Percentiles rank a stretch among this genome's conserved stretches.
These are phyloP conservation scores for Apocrypta bakeri DNA, from an alignment of 1,140 invertebrate species.

Conservation along the genomic window DNA sequence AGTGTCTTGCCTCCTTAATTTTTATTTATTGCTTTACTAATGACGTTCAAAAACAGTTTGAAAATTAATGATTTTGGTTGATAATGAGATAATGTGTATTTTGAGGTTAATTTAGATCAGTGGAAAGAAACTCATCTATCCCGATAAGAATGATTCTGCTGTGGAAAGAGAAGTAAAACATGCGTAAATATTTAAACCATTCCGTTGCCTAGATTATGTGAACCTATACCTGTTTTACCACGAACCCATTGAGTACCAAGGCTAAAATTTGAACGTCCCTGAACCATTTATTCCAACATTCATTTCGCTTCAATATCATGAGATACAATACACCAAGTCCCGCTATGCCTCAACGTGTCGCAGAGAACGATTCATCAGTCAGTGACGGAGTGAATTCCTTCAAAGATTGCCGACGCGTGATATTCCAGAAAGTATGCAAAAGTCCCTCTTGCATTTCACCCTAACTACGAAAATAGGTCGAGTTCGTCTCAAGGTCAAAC, in stretches of 20 bases:
- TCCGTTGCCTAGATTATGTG: no score
- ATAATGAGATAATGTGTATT: no score
- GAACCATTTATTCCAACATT: background rate
- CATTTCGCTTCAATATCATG: background rate
- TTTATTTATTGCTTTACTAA: no score
- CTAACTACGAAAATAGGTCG: conserved; percentile 36
- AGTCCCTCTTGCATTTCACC: conserved; percentile 11
- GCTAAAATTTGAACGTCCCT: conserved; percentile 20
- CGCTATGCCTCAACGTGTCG: background rate
- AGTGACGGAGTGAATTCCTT: background rate
- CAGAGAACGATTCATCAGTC: background rate
- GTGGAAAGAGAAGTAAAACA: no score
- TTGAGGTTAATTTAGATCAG: no score
- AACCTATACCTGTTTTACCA: background rate
- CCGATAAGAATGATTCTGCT: no score
- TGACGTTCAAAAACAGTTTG: no score
- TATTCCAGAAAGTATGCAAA: background rate
- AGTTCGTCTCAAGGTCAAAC: conserved; percentile 12
- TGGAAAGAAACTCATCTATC: no score
- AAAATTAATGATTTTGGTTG: no score
- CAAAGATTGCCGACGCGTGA: background rate
- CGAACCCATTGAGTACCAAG: background rate
- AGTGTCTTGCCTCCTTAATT: no score
- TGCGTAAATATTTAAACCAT: no score
- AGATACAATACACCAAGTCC: background rate